Base-by-base conservation (phyloP, 2,797 vertebrate genomes). In the Sphenodon punctatus region DNA sequence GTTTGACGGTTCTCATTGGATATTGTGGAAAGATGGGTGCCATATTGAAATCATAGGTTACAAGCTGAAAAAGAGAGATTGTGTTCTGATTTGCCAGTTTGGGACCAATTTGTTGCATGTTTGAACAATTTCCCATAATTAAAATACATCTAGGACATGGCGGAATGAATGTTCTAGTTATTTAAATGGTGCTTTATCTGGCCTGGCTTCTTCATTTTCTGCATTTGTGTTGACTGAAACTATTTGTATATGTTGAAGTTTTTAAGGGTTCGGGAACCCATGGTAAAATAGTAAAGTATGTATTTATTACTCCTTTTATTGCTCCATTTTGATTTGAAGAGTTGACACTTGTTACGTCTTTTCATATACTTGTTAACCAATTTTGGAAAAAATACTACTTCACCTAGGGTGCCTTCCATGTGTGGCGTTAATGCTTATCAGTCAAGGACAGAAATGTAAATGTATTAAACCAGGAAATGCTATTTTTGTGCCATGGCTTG, bases 361-460 rank as follows among this genome's bases (percentile, higher is more conserved):
- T 88, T 87, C 91, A 75, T 91, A 81, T 84, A 89, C 61, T 82
- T 93, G 85, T 93, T 89, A 89, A 92, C 86, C 88, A 88, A 89
- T 90, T 90, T 86, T 0, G 76, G 89, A 65, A 87, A 91, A 92
- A 78, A 65, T 39, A 39, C 92, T 92, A 85, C 94, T 94, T 96
- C 94, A 96, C 95, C 94, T 94, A 87, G 81, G 93, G 95, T 96
- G 95, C 95, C 96, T 96, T 96, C 91, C 78, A 72, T 92, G 78
- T 92, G 86, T 95, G 91, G 82, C 88, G 59, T 79, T 84, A 91
- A 85, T 86, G 92, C 87, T 74, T 87, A 83, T 94, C 89, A 79
- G 67, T 94, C 90, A 78, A 74, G 89, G 82, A 60, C 3, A 66
- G 90, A 89, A 82, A 78, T 94, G 92, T 91, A 93, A 85, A 92